These are phyloP conservation scores for Cydia strobilella DNA, from an alignment of 1,140 invertebrate species.

Conservation along the genomic window DNA sequence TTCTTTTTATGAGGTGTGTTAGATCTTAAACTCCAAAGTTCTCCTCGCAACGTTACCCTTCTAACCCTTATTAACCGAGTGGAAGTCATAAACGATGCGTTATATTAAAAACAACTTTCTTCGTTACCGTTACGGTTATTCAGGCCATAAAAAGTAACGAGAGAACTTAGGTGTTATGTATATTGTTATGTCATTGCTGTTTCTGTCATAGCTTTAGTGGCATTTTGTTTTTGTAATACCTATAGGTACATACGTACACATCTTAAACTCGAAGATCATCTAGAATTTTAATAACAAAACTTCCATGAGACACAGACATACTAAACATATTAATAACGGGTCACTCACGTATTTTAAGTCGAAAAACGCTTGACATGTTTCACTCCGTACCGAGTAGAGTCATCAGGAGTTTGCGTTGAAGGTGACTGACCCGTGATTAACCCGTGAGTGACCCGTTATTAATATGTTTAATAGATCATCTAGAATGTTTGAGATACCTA, in stretches of 20 bases:
- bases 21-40: background rate
- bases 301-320: too few relatives aligned
- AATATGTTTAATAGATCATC: too few relatives aligned
- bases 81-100: conserved; percentile 15
- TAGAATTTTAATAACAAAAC: too few relatives aligned
- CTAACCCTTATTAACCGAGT: background rate
- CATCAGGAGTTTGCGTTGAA: too few relatives aligned
- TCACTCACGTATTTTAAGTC: too few relatives aligned
- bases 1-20: too few relatives aligned
- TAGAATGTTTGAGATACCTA: too few relatives aligned
- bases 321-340: too few relatives aligned
- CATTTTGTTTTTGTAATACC: background rate
- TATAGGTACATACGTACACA: background rate
- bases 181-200: conserved; percentile 22
- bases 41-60: background rate
- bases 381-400: too few relatives aligned
- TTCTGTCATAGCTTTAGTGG: background rate
- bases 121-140: conserved; percentile 6
- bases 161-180: conserved; percentile 25
- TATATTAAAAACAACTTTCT: conserved; percentile 22
- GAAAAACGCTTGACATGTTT: too few relatives aligned
- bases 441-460: too few relatives aligned
- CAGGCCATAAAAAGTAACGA: conserved; percentile 12
- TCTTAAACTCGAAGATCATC: background rate
- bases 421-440: too few relatives aligned